Percentiles rank a stretch among this genome's conserved stretches.
Evolutionary conservation across 2,797 vertebrate genomes (phyloP).

Genomic region (Pelochelys cantorii): DNA sequence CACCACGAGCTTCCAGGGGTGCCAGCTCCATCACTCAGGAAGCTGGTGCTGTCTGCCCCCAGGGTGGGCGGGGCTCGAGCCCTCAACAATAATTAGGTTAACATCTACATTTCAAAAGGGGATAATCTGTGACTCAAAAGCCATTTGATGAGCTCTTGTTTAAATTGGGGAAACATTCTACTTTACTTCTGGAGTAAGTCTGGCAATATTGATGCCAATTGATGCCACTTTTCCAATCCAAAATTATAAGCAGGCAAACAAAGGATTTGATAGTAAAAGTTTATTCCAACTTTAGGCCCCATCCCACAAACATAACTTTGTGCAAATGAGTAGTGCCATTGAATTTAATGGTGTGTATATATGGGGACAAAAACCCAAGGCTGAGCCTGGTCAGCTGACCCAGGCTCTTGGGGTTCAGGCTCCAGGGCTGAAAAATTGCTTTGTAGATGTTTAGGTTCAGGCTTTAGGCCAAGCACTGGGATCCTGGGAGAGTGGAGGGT

Average conservation of each 20-base stretch:
- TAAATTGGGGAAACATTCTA: neutral
- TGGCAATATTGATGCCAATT: neutral
- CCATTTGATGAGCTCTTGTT: neutral
- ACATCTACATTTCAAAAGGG: neutral
- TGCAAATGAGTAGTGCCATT: neutral
- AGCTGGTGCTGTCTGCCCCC: too few species aligned
- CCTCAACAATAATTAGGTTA: neutral
- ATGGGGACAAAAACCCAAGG: neutral
- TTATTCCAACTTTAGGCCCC: slow-evolving; percentile 14
- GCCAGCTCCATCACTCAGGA: too few species aligned
- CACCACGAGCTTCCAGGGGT: too few species aligned
- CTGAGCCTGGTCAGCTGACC: neutral
- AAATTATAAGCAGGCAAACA: neutral
- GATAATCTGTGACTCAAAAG: fast-evolving
- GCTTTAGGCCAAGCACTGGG: neutral
- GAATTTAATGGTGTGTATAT: neutral
- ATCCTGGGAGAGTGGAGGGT: neutral
- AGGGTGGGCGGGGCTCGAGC: too few species aligned
- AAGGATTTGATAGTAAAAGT: slow-evolving; percentile 45
- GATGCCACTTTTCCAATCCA: neutral
- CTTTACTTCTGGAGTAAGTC: neutral
- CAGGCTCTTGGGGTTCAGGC: neutral
- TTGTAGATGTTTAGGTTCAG: neutral
- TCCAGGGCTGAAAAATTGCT: neutral
- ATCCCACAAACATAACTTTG: neutral